Evolutionary conservation across 1,140 invertebrate genomes (phyloP), one percentile per base, ranked within the genome.

Genomic region (Lysiphlebus fabarum): DNA sequence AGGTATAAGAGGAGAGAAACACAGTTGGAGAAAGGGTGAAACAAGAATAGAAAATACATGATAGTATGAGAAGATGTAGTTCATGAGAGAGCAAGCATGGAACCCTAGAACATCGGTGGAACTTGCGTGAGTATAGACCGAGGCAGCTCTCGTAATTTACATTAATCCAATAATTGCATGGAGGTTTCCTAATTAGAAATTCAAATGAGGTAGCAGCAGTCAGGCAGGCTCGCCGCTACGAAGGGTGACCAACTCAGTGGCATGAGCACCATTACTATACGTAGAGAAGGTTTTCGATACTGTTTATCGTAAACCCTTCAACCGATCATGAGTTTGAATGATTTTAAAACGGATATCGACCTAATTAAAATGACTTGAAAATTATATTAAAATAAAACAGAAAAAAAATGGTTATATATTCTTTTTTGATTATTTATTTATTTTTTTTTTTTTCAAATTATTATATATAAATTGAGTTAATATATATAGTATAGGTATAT

Each of bases 141-240:
- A 83, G 78, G 81, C 84, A 85, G 86, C 85, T 86, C 84, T 86
- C 86, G 87, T 90, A 90, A 90, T 90, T 90, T 90, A 90, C 88
- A 90, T 90, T 90, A 90, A 90, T 90, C 89, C 88, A 90, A 90
- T 90, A 90, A 90, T 90, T 90, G 88, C 87, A 89, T 88, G 86
- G 86, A 88, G 87, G 87, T 89, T 88, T 87, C 85, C 87, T 90
- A 89, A 88, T 90, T 90, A 90, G 87, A 89, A 90, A 90, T 90
- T 90, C 88, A 90, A 90, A 90, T 90, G 87, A 90, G 87, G 84
- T 87, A 85, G 86, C 85, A 85, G 84, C 75, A 79, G 79, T 72
- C 77, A 68, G 84, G 82, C 66, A 64, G 67, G 17, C 17, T 26
- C 17, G 17, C 17, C 17, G 17, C 17, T 26, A 26, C 17, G 65